These are phyloP conservation scores for Slavum lentiscoides DNA, from an alignment of 2,888 invertebrate species.

Conservation along the genomic window DNA sequence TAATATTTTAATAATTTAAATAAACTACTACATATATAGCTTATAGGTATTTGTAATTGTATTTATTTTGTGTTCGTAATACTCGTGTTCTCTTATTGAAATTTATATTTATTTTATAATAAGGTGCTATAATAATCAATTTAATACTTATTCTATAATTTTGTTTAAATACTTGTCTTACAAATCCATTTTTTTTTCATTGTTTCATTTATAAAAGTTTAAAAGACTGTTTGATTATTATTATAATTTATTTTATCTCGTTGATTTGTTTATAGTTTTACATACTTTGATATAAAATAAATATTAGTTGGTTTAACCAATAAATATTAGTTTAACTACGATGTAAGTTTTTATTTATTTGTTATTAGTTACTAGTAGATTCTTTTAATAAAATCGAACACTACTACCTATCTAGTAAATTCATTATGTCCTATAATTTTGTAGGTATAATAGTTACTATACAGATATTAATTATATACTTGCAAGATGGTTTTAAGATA, in stretches of 20 bases:
- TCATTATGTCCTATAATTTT: too few relatives aligned
- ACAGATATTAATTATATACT: too few relatives aligned
- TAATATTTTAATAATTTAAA: not conserved
- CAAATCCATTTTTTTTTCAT: not conserved
- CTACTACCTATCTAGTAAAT: not conserved
- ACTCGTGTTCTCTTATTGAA: conserved; percentile 4
- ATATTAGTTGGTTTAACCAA: too few relatives aligned
- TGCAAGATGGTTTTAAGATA: too few relatives aligned
- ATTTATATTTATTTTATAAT: not conserved
- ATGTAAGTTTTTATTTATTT: conserved; percentile 6
- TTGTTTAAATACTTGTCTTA: too few relatives aligned
- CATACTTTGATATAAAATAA: conserved; percentile 13
- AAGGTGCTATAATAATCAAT: conserved; percentile 36
- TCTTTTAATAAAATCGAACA: conserved; percentile 11
- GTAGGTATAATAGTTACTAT: too few relatives aligned
- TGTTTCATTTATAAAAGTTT: conserved; percentile 19
- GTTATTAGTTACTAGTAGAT: not conserved
- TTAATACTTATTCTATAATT: not conserved
- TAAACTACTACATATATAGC: conserved; percentile 4
- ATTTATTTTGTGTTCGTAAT: conserved; percentile 19
- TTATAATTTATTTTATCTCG: conserved; percentile 29
- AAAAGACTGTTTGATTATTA: conserved; percentile 35
- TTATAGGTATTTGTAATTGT: not conserved
- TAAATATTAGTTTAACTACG: not conserved
- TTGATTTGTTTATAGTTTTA: conserved; percentile 45